A percentile compares a stretch with the other conserved stretches of the same genome.
Conservation (phyloP, 2,113 vertebrate genomes). For the Scartelaos histophorus region DNA sequence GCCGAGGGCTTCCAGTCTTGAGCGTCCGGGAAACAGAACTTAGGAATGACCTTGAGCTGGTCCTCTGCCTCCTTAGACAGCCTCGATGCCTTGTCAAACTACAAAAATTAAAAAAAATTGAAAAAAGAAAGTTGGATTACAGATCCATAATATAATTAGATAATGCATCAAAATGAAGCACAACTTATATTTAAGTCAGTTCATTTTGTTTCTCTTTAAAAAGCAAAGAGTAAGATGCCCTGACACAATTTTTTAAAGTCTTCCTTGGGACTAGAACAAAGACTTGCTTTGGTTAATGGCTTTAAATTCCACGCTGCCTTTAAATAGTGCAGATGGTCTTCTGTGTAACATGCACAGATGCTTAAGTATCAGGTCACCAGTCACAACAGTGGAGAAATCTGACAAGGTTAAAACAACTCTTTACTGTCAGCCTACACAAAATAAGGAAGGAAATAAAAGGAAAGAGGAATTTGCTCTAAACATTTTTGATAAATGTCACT, state of each 20-base stretch:
- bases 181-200: not conserved
- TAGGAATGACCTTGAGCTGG: conserved; percentile 92
- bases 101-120: conserved; percentile 31
- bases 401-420: no score
- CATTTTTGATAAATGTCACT: no score
- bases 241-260: not conserved
- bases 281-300: not conserved
- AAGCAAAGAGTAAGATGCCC: not conserved
- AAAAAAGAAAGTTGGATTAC: not conserved
- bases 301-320: not conserved
- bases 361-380: not conserved
- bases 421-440: no score
- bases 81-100: conserved; percentile 90
- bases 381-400: not conserved
- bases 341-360: not conserved
- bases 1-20: conserved; percentile 88
- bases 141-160: no score
- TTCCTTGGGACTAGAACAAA: not conserved
- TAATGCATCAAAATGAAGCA: no score
- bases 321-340: not conserved
- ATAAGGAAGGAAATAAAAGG: no score
- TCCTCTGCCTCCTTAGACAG: conserved; percentile 92
- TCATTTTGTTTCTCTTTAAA: not conserved
- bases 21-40: conserved; percentile 95
- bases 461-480: no score